Evolutionary conservation across 2,113 vertebrate species (phyloP).

Genomic region (Chlorocebus sabaeus): DNA sequence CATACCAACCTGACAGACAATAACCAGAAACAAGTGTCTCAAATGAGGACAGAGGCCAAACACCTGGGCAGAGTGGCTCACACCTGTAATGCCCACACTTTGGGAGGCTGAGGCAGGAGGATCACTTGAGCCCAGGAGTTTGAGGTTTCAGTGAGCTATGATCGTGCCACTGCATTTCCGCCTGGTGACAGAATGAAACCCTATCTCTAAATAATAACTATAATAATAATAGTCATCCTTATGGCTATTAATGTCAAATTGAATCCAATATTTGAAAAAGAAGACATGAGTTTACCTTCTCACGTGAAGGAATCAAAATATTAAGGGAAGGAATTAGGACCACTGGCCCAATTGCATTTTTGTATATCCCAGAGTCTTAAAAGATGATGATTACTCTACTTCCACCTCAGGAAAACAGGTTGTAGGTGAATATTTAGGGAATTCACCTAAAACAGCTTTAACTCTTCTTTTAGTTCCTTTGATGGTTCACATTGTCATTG

Average conservation of each 20-base stretch:
- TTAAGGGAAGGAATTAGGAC: background rate
- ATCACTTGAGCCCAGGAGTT: background rate
- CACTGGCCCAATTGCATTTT: background rate
- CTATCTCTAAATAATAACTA: background rate
- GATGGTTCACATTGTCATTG: background rate
- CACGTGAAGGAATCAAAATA: background rate
- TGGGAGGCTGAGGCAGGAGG: background rate
- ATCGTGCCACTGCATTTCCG: background rate
- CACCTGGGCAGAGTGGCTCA: background rate
- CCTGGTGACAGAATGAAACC: background rate
- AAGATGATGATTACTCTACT: background rate
- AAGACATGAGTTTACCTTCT: background rate
- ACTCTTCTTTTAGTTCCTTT: background rate
- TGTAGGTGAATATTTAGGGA: background rate
- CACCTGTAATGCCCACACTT: background rate
- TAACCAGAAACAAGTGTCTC: background rate
- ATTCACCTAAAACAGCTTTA: background rate
- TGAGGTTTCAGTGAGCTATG: background rate
- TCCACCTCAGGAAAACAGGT: background rate
- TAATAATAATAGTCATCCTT: background rate
- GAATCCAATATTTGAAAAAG: background rate
- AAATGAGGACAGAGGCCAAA: background rate
- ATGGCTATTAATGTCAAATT: background rate
- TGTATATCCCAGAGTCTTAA: background rate
- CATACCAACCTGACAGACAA: background rate